These are phyloP conservation scores for Clarias magur DNA, from an alignment of 2,113 vertebrate genomes.

Conservation along the genomic window DNA sequence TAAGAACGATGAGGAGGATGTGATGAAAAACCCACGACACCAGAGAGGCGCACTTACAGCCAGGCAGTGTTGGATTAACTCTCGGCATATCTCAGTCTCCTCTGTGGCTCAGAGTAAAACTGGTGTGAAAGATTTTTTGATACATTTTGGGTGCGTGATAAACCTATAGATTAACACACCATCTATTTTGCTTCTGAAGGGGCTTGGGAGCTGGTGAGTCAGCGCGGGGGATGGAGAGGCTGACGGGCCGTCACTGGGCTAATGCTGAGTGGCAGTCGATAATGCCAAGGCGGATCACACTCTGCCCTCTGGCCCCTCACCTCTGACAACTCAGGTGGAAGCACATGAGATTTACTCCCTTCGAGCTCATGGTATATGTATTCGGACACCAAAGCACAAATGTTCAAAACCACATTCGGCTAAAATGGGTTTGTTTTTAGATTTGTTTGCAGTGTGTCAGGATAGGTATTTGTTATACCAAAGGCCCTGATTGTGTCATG, in stretches of 20 bases:
- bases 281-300: slow-evolving; percentile 78
- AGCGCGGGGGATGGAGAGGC: slow-evolving; percentile 57
- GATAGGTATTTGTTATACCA: not conserved
- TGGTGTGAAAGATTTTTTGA: not conserved
- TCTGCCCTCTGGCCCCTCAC: slow-evolving; percentile 69
- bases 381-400: not conserved
- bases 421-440: not conserved
- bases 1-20: not conserved
- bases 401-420: not conserved
- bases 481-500: not conserved
- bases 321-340: slow-evolving; percentile 38
- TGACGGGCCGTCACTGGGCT: slow-evolving; percentile 71
- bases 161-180: not conserved
- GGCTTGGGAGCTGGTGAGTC: slow-evolving; percentile 56
- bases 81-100: not conserved
- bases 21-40: slow-evolving; percentile 28
- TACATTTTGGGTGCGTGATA: not conserved
- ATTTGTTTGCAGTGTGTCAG: not conserved
- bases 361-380: not conserved
- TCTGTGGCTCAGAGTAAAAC: not conserved
- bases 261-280: slow-evolving; percentile 81
- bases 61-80: not conserved
- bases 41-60: not conserved
- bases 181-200: slow-evolving; percentile 26
- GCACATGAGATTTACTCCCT: slow-evolving; percentile 24